Conservation (phyloP, 2,888 invertebrate genomes). For the Drosophila nigricruria region DNA sequence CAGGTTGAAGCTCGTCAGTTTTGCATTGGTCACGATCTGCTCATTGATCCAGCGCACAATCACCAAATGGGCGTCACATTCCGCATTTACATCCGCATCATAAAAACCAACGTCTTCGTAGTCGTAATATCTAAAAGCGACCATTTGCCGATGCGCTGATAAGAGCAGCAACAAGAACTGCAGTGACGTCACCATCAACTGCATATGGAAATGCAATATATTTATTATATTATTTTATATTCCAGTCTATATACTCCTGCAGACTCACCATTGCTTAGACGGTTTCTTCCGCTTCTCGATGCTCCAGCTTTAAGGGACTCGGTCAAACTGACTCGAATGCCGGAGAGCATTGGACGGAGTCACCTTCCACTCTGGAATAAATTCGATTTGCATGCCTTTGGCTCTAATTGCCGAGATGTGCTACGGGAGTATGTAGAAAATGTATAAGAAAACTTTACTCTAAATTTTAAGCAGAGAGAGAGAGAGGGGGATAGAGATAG, state of each 20-base stretch:
- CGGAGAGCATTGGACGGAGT: background rate
- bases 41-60: constrained; percentile 48
- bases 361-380: constrained; percentile 3
- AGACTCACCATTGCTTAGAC: constrained; percentile 41
- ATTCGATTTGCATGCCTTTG: constrained; percentile 57
- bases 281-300: constrained; percentile 38
- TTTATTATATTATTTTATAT: background rate
- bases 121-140: constrained; percentile 8
- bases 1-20: constrained; percentile 35
- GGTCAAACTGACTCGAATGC: constrained; percentile 40
- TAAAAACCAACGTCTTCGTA: background rate
- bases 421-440: constrained; percentile 8
- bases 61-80: constrained; percentile 20
- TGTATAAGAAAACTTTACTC: background rate
- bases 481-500: background rate
- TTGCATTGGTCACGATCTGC: constrained; percentile 29
- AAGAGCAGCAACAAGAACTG: constrained; percentile 34
- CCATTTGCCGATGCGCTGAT: constrained; percentile 25
- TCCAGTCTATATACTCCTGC: background rate
- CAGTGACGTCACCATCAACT: constrained; percentile 22
- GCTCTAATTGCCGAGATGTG: constrained; percentile 20
- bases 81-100: background rate
- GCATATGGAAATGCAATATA: background rate
- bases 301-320: constrained; percentile 19
- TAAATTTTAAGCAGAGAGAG: background rate